Base-by-base conservation (phyloP, 2,888 invertebrate genomes). In the Rhagonycha lutea region DNA sequence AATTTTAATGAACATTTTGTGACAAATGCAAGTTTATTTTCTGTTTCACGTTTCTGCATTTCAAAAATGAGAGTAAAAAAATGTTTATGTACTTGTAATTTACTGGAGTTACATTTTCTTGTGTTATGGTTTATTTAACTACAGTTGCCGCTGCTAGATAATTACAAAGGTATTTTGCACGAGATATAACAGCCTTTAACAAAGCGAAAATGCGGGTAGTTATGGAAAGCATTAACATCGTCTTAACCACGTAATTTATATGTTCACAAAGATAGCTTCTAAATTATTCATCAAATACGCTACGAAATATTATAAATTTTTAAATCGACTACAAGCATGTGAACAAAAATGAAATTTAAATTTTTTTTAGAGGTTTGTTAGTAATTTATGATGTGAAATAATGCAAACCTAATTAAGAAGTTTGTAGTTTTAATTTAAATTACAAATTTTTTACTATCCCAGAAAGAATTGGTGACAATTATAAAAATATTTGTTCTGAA, bases 171-270 rank as follows among this genome's bases (percentile, higher is more conserved):
- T 65, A 65, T 65, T 65, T 65, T 65, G 71, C 67, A 63, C 62
- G 71, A 72, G 71, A 63, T 72, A 63, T 65, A 65, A 47, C 70
- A 62, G 62, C 70, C 60, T 26, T 61, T 62, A 70, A 70, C 70
- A 74, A 74, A 74, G 74, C 70, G 62, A 70, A 65, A 74, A 74
- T 74, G 70, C 70, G 74, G 74, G 74, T 70, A 67, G 70, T 74
- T 70, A 65, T 65, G 70, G 74, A 65, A 74, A 70, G 68, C 70
- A 70, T 74, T 74, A 74, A 70, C 67, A 70, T 70, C 61, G 74
- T 70, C 67, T 70, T 73, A 73, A 73, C 73, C 73, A 65, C 73
- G 63, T 63, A 29, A 70, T 74, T 74, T 74, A 70, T 74, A 26
- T 65, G 26, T 65, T 65, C 63, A 65, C 63, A 65, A 65, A 65